Percentiles rank a stretch among this genome's conserved stretches.
Evolutionary conservation across 1,140 invertebrate species (phyloP).

Genomic region (Bombus cullumanus): DNA sequence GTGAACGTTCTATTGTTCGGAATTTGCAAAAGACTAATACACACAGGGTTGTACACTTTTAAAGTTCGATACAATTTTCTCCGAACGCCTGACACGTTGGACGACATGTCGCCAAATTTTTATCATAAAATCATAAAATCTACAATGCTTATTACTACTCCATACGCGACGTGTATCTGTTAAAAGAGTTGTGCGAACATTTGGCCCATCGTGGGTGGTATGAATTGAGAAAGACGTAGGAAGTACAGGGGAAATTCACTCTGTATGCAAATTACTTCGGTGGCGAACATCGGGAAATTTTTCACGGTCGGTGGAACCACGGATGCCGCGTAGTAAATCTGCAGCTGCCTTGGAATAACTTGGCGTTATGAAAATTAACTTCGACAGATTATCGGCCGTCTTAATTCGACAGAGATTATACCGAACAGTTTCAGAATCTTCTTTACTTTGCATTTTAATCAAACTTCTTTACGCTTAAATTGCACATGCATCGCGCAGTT

Average conservation of each 20-base stretch:
- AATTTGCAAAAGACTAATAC: no score
- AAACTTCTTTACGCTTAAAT: background rate
- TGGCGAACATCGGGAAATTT: background rate
- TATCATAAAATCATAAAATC: no score
- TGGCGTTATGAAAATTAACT: slow-evolving; percentile 9
- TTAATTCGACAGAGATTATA: background rate
- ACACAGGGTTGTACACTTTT: background rate
- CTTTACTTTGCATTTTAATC: background rate
- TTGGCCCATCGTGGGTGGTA: background rate
- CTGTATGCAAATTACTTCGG: slow-evolving; percentile 30
- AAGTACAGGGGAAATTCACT: slow-evolving; percentile 8
- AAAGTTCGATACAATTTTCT: background rate
- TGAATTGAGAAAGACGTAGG: background rate
- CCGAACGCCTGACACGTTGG: no score
- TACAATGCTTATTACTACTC: background rate
- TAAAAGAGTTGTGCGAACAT: no score
- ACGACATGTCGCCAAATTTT: no score
- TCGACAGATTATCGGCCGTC: background rate
- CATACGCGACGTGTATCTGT: background rate
- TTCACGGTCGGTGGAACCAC: background rate
- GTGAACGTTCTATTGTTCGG: no score
- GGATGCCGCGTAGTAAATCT: background rate
- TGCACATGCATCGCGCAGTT: background rate
- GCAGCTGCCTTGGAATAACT: background rate
- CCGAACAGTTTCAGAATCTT: background rate